phyloP scores from a whole-genome alignment of 2,113 vertebrate genomes.

The Acrocephalus arundinaceus region DNA sequence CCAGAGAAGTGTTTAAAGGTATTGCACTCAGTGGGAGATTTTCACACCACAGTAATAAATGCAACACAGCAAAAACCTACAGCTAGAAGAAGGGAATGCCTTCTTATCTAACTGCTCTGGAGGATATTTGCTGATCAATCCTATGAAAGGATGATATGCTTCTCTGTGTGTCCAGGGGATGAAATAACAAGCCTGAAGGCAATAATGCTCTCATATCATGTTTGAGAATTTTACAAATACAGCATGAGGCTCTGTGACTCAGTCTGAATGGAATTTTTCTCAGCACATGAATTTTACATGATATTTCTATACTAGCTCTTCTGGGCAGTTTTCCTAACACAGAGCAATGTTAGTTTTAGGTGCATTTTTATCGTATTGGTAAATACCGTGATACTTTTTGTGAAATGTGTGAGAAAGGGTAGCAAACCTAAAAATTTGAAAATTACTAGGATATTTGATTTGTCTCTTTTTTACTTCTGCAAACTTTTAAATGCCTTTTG shows the following conservation, averaged over 20 bases:
- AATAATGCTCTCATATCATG: conserved; percentile 71
- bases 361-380: conserved; percentile 31
- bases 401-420: not conserved
- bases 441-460: conserved; percentile 27
- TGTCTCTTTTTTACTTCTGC: not conserved
- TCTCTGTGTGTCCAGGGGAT: conserved; percentile 65
- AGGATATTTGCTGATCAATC: conserved; percentile 75
- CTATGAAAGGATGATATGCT: conserved; percentile 75
- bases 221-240: conserved; percentile 73
- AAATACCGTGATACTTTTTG: not conserved
- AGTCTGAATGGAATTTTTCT: conserved; percentile 67
- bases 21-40: conserved; percentile 66
- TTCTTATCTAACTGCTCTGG: conserved; percentile 72
- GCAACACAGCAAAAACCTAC: conserved; percentile 64
- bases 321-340: conserved; percentile 52
- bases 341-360: conserved; percentile 18
- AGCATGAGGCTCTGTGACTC: conserved; percentile 67
- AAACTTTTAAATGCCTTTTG: not conserved
- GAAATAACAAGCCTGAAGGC: conserved; percentile 69
- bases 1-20: conserved; percentile 61
- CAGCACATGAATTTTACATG: conserved; percentile 72
- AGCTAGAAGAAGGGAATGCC: conserved; percentile 59
- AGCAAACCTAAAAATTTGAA: not conserved
- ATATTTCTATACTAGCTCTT: conserved; percentile 47
- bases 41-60: conserved; percentile 67